phyloP scores from a whole-genome alignment of 2,797 vertebrate species.

The Telmatherina bonti region DNA sequence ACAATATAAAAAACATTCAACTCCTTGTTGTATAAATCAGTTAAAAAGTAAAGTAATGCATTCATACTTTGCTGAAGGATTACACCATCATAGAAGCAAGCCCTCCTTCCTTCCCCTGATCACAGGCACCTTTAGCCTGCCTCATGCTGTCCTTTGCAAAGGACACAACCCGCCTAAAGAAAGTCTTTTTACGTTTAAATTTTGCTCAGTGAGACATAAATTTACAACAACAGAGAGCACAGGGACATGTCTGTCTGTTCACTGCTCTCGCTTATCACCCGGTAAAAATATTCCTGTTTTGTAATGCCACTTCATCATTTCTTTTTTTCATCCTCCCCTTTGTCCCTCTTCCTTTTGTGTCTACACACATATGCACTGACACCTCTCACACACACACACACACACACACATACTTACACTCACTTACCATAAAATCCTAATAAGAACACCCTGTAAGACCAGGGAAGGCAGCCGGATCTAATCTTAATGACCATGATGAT shows the following conservation, averaged over 20 bases:
- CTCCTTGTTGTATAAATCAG: no score
- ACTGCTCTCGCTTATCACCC: conserved; percentile 27
- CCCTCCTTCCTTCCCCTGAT: background rate
- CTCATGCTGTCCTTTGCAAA: conserved; percentile 52
- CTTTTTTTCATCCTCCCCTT: conserved; percentile 1
- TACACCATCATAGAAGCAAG: background rate
- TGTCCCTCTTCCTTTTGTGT: background rate
- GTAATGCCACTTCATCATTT: conserved; percentile 23
- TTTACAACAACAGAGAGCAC: conserved; percentile 5
- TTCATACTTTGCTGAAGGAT: background rate
- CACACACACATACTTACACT: conserved; percentile 18
- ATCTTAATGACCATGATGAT: conserved; percentile 54
- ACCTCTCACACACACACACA: conserved; percentile 21
- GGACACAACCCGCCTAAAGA: conserved; percentile 47
- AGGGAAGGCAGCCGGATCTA: conserved; percentile 48
- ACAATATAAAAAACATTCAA: no score
- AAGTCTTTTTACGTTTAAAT: conserved; percentile 35
- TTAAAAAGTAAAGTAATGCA: no score
- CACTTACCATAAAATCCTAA: conserved; percentile 20
- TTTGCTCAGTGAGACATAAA: conserved; percentile 34
- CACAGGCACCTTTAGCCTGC: conserved; percentile 40
- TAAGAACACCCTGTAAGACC: conserved; percentile 48
- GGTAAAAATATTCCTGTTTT: background rate
- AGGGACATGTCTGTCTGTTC: conserved; percentile 1
- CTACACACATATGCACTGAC: background rate